phyloP scores from a whole-genome alignment of 2,888 invertebrate genomes.

The Anodontia alba region DNA sequence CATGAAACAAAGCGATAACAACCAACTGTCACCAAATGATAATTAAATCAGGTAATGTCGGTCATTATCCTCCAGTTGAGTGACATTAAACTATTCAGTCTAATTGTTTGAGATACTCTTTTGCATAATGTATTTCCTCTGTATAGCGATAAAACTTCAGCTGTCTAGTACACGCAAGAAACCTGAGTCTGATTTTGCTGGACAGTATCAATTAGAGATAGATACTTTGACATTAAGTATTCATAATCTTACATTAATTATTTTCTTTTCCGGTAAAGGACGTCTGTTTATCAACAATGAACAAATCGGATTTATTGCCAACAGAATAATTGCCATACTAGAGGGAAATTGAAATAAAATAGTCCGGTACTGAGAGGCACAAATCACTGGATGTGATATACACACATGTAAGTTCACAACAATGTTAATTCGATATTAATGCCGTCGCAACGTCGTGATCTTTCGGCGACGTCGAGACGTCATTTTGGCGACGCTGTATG shows the following conservation, averaged over 20 bases:
- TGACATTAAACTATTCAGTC: not conserved
- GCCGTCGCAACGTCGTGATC: too few relatives aligned
- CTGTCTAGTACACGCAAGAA: not conserved
- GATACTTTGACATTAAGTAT: constrained; percentile 12
- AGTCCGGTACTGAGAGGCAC: too few relatives aligned
- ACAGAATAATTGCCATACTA: too few relatives aligned
- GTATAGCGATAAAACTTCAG: not conserved
- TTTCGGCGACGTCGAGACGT: too few relatives aligned
- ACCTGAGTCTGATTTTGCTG: not conserved
- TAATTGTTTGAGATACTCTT: not conserved
- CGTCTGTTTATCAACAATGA: too few relatives aligned
- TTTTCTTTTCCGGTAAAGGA: too few relatives aligned
- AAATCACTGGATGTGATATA: too few relatives aligned
- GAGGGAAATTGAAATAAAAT: too few relatives aligned
- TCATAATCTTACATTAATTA: constrained; percentile 12
- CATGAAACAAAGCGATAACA: constrained; percentile 1
- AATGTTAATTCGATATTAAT: too few relatives aligned
- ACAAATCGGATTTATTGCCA: too few relatives aligned
- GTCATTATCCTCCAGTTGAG: not conserved
- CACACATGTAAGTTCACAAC: too few relatives aligned
- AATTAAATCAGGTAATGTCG: constrained; percentile 13
- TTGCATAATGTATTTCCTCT: constrained; percentile 6
- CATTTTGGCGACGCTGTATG: too few relatives aligned
- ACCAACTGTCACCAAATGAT: not conserved
- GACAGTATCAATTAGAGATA: not conserved